phyloP scores from a whole-genome alignment of 2,888 invertebrate species.

The Parnassius mnemosyne region DNA sequence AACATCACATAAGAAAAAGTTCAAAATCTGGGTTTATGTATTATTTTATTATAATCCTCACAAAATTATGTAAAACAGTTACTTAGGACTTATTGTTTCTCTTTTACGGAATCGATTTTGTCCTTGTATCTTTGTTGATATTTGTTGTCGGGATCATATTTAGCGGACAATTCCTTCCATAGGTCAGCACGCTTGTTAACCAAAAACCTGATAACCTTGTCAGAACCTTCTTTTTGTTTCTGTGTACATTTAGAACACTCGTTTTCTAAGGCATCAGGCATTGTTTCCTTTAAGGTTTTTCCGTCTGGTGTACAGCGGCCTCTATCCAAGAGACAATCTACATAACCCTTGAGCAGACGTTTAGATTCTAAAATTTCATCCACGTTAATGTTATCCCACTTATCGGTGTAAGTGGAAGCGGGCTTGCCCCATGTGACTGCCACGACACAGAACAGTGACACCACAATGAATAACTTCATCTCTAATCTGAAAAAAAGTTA shows the following conservation, averaged over 20 bases:
- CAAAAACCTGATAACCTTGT: conserved; percentile 84
- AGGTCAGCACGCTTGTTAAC: conserved; percentile 84
- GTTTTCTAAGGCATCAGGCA: conserved; percentile 86
- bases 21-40: no score
- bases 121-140: conserved; percentile 84
- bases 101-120: conserved; percentile 55
- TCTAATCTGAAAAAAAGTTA: conserved; percentile 43
- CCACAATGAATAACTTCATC: conserved; percentile 67
- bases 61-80: not conserved
- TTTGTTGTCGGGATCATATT: conserved; percentile 85
- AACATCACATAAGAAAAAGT: no score
- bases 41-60: not conserved
- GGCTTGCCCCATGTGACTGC: conserved; percentile 59
- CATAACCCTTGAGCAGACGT: no score
- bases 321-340: no score
- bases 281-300: conserved; percentile 72
- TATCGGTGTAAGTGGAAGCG: conserved; percentile 36
- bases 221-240: conserved; percentile 76
- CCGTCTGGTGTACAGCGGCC: no score
- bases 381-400: no score
- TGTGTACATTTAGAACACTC: conserved; percentile 86
- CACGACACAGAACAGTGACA: conserved; percentile 55
- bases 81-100: conserved; percentile 26
- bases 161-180: conserved; percentile 84
- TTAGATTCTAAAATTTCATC: no score